These are phyloP conservation scores for Diacarnus erythraeanus DNA, from an alignment of 37 sponge, comb jelly and placozoan genomes.

Conservation along the genomic window DNA sequence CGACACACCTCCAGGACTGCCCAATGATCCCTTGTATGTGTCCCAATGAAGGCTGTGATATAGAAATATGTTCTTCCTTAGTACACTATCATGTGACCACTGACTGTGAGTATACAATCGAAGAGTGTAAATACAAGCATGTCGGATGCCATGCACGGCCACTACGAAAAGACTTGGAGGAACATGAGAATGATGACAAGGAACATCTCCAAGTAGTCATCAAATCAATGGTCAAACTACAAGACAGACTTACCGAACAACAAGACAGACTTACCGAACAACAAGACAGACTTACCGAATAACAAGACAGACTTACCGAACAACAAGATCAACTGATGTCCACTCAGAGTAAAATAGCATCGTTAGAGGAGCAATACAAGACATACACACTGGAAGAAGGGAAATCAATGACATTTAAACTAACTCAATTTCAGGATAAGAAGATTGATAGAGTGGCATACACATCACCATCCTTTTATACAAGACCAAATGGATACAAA, in stretches of 20 bases:
- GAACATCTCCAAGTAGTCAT: neutral
- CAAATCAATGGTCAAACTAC: neutral
- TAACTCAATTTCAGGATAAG: neutral
- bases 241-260: too few species aligned
- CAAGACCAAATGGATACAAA: slow-evolving; percentile 30
- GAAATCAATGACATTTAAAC: neutral
- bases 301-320: too few species aligned
- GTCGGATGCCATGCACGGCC: slow-evolving; percentile 15
- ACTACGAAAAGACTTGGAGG: neutral
- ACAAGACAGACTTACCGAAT: too few species aligned
- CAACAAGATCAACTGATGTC: neutral
- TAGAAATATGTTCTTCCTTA: neutral
- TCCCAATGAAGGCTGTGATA: slow-evolving; percentile 1
- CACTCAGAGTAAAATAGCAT: neutral
- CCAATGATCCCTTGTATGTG: slow-evolving; percentile 17
- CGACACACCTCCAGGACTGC: slow-evolving; percentile 8
- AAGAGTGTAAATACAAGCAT: slow-evolving; percentile 10
- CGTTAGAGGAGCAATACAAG: neutral
- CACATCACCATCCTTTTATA: slow-evolving; percentile 11
- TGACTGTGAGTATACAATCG: neutral
- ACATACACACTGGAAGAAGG: neutral
- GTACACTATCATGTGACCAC: neutral
- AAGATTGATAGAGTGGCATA: neutral
- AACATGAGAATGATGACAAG: slow-evolving; percentile 25
- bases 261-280: too few species aligned